Conservation (phyloP, 2,797 vertebrate species). For the Hylomyscus alleni region DNA sequence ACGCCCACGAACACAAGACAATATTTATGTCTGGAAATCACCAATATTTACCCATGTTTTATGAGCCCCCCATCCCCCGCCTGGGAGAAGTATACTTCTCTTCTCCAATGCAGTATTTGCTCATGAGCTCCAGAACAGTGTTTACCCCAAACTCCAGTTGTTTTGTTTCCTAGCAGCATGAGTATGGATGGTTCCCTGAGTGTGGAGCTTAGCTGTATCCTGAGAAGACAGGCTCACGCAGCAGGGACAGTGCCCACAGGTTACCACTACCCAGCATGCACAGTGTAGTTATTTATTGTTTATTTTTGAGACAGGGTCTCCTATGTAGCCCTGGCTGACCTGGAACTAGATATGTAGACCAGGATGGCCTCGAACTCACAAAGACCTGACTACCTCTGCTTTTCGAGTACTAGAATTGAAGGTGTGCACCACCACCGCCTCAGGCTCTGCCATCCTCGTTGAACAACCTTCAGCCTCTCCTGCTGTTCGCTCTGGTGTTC, state of each 20-base stretch:
- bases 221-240: not conserved
- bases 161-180: not conserved
- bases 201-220: not conserved
- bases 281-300: not conserved
- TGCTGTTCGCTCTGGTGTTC: not conserved
- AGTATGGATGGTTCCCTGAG: not conserved
- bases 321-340: not conserved
- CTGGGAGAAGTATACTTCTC: not conserved
- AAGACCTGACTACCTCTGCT: not conserved
- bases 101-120: not conserved
- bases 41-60: conserved; percentile 42
- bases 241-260: not conserved
- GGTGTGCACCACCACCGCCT: not conserved
- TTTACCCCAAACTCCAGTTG: not conserved
- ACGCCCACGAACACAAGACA: not conserved
- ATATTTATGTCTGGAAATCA: conserved; percentile 28
- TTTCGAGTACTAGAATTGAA: not conserved
- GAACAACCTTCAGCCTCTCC: not conserved
- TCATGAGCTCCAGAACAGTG: not conserved
- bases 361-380: not conserved
- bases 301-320: not conserved
- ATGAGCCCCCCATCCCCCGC: not conserved
- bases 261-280: no score
- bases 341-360: not conserved
- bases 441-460: not conserved